Evolutionary conservation across 1,140 invertebrate species (phyloP), one percentile per base, ranked within the genome.

Genomic region (Drosophila lowei): DNA sequence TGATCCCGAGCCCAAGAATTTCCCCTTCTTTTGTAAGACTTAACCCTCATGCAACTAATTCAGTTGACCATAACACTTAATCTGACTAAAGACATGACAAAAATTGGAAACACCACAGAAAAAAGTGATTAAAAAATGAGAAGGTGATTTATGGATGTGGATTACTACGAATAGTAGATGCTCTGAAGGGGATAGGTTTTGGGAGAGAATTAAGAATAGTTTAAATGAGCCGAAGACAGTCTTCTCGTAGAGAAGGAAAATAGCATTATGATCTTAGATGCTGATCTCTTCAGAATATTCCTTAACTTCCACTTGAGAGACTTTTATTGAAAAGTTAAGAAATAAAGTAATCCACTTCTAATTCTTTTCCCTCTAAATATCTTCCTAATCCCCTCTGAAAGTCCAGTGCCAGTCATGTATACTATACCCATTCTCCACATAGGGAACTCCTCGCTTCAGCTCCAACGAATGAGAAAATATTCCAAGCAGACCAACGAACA

Each of bases 61-160:
- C 59, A 49, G 52, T 62, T 72, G 38, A 76, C 68, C 72, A 73
- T 74, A 80, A 86, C 68, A 74, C 60, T 81, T 73, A 76, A 79
- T 58, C 76, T 58, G 56, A 49, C 61, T 65, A 61, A 86, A 79
- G 72, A 66, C 70, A 79, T 72, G 73, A 80, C 68, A 71, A 74
- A 79, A 73, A 77, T 60, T 47, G 60, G 25, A 63, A 60, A 61
- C 44, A 72, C 34, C 48, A 67, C 18, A 64, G 28, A 66, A 57
- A 67, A 63, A 49, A 68, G 59, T 58, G 59, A 72, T 72, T 65
- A 60, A 72, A 59, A 56, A 46, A 58, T 43, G 18, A 25, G 30
- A 9, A 18, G 3, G 43, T 41, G 28, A 62, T 42, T 46, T 30
- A 64, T 48, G 34, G 46, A 46, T 13, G 11, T 38, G 6, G 2